A percentile compares a stretch with the other conserved stretches of the same genome.
phyloP scores from a whole-genome alignment of 2,888 invertebrate genomes.

The Erynnis tages region DNA sequence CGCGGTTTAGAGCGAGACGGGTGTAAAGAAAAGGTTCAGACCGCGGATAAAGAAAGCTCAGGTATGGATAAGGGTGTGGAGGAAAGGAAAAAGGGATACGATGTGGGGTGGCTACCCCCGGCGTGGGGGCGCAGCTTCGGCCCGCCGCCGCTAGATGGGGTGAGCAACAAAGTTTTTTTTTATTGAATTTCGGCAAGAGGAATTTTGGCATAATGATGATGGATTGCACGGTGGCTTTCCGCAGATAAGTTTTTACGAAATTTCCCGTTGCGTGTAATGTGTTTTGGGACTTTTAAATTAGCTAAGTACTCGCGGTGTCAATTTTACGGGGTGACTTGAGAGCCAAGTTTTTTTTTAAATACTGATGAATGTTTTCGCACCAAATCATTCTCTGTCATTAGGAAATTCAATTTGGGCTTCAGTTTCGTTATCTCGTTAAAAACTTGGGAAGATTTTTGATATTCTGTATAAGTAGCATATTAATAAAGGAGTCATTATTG shows the following conservation, averaged over 20 bases:
- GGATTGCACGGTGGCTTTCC: conserved; percentile 73
- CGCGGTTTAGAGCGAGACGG: conserved; percentile 54
- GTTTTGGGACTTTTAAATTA: conserved; percentile 69
- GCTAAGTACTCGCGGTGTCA: conserved; percentile 51
- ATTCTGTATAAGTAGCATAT: too few relatives aligned
- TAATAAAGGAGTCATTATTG: too few relatives aligned
- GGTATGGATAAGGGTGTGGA: conserved; percentile 80
- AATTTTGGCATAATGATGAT: conserved; percentile 80
- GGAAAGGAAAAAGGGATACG: conserved; percentile 79
- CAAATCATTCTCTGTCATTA: conserved; percentile 1
- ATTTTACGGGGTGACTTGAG: conserved; percentile 37
- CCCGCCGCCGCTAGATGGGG: conserved; percentile 73
- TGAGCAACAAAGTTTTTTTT: conserved; percentile 67
- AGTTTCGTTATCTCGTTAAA: too few relatives aligned
- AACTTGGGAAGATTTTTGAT: too few relatives aligned
- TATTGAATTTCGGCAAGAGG: conserved; percentile 73
- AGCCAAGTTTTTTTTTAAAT: conserved; percentile 30
- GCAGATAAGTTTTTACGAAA: conserved; percentile 74
- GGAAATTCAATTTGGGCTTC: neutral
- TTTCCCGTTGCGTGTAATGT: conserved; percentile 66
- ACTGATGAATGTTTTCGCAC: conserved; percentile 1
- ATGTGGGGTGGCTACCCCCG: conserved; percentile 68
- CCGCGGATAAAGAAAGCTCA: conserved; percentile 79
- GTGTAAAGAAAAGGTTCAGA: conserved; percentile 72
- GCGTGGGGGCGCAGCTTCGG: conserved; percentile 60